Conservation (phyloP, 2,888 invertebrate species). For the Mythimna vitellina region DNA sequence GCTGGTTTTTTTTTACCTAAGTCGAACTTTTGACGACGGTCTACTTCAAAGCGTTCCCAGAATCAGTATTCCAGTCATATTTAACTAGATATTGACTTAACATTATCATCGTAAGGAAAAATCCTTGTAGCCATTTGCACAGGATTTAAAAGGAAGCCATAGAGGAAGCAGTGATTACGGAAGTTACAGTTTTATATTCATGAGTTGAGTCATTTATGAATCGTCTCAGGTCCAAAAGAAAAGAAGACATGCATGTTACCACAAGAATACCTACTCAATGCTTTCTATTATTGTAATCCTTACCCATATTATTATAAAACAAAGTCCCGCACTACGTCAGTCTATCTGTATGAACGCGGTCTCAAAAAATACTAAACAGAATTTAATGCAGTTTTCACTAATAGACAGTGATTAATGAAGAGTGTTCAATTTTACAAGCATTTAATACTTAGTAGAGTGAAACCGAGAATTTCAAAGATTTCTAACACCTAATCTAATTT, state of each 20-base stretch:
- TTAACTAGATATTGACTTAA: neutral
- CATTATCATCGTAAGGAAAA: slow-evolving; percentile 34
- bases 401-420: too few species aligned
- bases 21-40: neutral
- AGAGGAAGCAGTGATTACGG: slow-evolving; percentile 39
- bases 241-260: neutral
- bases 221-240: neutral
- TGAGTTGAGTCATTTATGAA: slow-evolving; percentile 15
- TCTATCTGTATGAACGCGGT: too few species aligned
- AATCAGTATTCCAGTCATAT: slow-evolving; percentile 24
- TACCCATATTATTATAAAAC: neutral
- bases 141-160: slow-evolving; percentile 20
- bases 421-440: too few species aligned
- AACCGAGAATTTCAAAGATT: too few species aligned
- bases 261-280: neutral
- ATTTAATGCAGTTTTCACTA: too few species aligned
- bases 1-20: neutral
- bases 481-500: too few species aligned
- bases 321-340: too few species aligned
- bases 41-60: neutral
- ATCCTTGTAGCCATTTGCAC: slow-evolving; percentile 41
- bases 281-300: neutral
- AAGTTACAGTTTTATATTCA: slow-evolving; percentile 17
- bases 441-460: too few species aligned
- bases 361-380: too few species aligned